Conservation (phyloP, 2,888 invertebrate species). For the Schizaphis graminum region DNA sequence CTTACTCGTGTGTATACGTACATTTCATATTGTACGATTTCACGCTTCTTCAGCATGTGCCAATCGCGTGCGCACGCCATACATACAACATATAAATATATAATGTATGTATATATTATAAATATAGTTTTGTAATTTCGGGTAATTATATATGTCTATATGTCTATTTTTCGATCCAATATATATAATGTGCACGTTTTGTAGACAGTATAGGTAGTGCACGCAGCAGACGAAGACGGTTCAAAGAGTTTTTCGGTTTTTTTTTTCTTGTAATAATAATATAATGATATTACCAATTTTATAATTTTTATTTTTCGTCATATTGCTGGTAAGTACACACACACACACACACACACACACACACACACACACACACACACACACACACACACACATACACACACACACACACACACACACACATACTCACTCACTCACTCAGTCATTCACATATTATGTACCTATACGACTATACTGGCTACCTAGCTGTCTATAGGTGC, state of each 20-base stretch:
- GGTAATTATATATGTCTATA: background rate
- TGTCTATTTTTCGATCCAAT: background rate
- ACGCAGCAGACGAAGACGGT: background rate
- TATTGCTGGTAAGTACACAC: background rate
- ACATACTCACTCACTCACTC: no score
- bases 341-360: background rate
- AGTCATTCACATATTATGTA: no score
- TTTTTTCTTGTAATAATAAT: background rate
- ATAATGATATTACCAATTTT: background rate
- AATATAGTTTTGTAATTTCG: background rate
- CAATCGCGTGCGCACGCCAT: background rate
- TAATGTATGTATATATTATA: background rate
- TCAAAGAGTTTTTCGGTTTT: background rate
- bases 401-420: no score
- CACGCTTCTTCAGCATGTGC: background rate
- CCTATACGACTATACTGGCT: background rate
- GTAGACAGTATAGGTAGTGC: background rate
- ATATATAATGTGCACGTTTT: background rate
- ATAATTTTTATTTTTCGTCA: background rate
- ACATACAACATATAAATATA: background rate
- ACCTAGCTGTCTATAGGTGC: background rate
- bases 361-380: no score
- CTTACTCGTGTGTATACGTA: background rate
- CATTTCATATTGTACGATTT: background rate
- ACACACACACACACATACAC: no score